Evolutionary conservation across 2,888 invertebrate genomes (phyloP).

Genomic region (Panzeria rudis): DNA sequence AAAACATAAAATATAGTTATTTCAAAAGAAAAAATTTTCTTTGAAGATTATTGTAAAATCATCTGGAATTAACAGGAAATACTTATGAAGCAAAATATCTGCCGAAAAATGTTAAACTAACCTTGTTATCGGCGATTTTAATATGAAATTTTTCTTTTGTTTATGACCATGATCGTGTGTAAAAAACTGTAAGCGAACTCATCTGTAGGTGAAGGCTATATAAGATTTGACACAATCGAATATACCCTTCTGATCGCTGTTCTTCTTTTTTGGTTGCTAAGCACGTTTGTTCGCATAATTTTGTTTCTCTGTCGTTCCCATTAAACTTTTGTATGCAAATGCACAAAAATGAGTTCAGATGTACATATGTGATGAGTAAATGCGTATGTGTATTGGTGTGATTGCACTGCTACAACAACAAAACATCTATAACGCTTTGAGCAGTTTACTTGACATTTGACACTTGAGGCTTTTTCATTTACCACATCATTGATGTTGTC

Average conservation of each 20-base stretch:
- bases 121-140: too few species aligned
- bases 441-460: constrained; percentile 74
- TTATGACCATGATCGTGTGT: neutral
- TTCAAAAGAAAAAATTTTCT: too few species aligned
- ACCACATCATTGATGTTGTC: constrained; percentile 62
- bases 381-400: neutral
- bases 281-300: constrained; percentile 18
- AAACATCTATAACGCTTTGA: constrained; percentile 69
- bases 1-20: too few species aligned
- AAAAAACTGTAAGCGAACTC: neutral
- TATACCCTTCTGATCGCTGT: neutral
- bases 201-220: neutral
- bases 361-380: neutral
- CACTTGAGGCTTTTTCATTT: constrained; percentile 72
- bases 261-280: neutral
- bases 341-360: neutral
- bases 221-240: neutral
- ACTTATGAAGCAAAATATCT: too few species aligned
- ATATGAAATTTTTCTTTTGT: too few species aligned
- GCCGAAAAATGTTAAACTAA: too few species aligned
- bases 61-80: too few species aligned
- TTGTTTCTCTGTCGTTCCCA: constrained; percentile 16
- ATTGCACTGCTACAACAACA: constrained; percentile 16
- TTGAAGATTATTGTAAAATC: too few species aligned
- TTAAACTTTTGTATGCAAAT: constrained; percentile 18